Evolutionary conservation across 30 jellyfish, hydroid and myxozoan genomes (phyloP).

Genomic region (Morbakka virulenta): DNA sequence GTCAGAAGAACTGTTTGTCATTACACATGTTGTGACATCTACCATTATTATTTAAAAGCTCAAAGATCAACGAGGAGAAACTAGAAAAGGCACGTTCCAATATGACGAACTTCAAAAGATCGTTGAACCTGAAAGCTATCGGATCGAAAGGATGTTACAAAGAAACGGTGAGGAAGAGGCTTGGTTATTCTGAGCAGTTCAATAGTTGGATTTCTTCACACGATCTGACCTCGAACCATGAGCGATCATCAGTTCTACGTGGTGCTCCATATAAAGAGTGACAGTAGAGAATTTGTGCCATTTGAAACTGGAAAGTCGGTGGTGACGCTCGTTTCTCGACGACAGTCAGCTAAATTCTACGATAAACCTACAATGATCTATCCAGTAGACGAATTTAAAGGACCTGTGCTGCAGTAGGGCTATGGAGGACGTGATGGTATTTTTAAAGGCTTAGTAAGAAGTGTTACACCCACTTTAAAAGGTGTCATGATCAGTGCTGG

Average conservation of each 20-base stretch:
- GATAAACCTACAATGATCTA: too few species aligned
- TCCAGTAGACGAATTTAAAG: neutral
- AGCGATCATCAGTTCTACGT: too few species aligned
- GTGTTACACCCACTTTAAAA: neutral
- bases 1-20: constrained; percentile 2
- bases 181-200: too few species aligned
- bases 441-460: constrained; percentile 1
- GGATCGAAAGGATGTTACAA: too few species aligned
- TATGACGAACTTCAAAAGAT: neutral
- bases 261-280: too few species aligned
- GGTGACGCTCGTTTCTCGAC: constrained; percentile 10
- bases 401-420: constrained; percentile 2
- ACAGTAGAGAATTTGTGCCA: too few species aligned
- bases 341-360: constrained; percentile 4
- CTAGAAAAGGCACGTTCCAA: neutral
- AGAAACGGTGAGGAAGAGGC: too few species aligned
- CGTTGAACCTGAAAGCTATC: too few species aligned
- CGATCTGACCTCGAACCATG: too few species aligned
- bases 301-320: constrained; percentile 6
- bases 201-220: too few species aligned
- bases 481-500: constrained; percentile 10
- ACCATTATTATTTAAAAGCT: too few species aligned
- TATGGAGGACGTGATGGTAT: constrained; percentile 27
- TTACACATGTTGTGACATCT: too few species aligned
- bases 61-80: neutral